These are phyloP conservation scores for Corythoichthys haematopterus DNA, from an alignment of 2,113 vertebrate genomes.

Conservation along the genomic window DNA sequence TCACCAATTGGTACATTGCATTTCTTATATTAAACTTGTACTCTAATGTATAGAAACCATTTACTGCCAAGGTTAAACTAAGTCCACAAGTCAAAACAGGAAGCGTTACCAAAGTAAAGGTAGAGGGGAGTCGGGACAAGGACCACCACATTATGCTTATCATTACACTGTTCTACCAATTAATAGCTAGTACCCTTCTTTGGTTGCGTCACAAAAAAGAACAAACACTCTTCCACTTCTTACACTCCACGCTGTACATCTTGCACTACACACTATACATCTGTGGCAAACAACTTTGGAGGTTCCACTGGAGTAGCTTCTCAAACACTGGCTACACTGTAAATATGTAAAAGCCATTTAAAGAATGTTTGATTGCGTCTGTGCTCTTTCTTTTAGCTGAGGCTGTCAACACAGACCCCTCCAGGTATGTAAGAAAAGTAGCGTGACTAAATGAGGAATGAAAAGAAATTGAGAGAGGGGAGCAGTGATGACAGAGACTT, in stretches of 20 bases:
- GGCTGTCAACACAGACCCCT: conserved; percentile 73
- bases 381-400: conserved; percentile 62
- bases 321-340: neutral
- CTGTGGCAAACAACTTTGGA: neutral
- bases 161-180: neutral
- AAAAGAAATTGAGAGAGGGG: conserved; percentile 41
- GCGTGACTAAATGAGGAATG: conserved; percentile 34
- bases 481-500: conserved; percentile 36
- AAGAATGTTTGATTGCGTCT: conserved; percentile 6
- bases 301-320: neutral
- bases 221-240: neutral
- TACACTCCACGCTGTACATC: neutral
- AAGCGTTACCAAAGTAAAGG: no score
- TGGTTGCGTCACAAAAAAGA: neutral
- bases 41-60: neutral
- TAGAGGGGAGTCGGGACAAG: no score
- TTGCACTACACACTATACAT: neutral
- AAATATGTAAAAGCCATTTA: neutral
- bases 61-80: neutral
- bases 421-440: conserved; percentile 62
- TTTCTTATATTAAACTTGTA: neutral
- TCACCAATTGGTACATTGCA: neutral
- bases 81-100: no score
- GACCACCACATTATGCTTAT: neutral
- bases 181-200: neutral